Percentiles rank a stretch among this genome's conserved stretches.
Conservation (phyloP, 1,140 invertebrate genomes). For the Drosophila carrolli region DNA sequence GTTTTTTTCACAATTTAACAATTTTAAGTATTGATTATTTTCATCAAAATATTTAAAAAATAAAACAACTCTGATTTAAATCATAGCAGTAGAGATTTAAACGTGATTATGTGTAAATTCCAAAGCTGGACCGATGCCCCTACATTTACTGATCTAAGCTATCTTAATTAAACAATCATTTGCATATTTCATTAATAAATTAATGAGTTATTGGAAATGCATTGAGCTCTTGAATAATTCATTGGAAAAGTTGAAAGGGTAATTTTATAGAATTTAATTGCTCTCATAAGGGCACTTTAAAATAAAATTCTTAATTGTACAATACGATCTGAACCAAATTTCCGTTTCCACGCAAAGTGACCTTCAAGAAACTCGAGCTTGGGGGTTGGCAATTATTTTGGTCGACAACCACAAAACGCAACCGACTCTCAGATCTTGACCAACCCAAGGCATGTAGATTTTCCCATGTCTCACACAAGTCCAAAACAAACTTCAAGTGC, state of each 20-base stretch:
- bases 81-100: too few species aligned
- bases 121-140: background rate
- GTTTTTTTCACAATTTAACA: too few species aligned
- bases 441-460: constrained; percentile 48
- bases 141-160: constrained; percentile 12
- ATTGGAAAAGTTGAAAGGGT: constrained; percentile 6
- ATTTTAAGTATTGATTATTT: too few species aligned
- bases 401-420: constrained; percentile 64
- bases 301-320: background rate
- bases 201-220: constrained; percentile 18
- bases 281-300: background rate
- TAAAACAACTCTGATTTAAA: too few species aligned
- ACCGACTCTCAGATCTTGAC: constrained; percentile 48
- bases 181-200: constrained; percentile 45
- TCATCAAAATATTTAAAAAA: too few species aligned
- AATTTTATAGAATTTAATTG: background rate
- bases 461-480: constrained; percentile 24
- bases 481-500: constrained; percentile 26
- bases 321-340: background rate
- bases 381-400: constrained; percentile 26
- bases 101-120: background rate
- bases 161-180: constrained; percentile 28
- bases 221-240: background rate
- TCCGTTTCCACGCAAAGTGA: constrained; percentile 12
- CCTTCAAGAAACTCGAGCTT: constrained; percentile 51